Evolutionary conservation across 2,113 vertebrate species (phyloP), one percentile per base, ranked within the genome.

Genomic region (Sinocyclocheilus anophthalmus): DNA sequence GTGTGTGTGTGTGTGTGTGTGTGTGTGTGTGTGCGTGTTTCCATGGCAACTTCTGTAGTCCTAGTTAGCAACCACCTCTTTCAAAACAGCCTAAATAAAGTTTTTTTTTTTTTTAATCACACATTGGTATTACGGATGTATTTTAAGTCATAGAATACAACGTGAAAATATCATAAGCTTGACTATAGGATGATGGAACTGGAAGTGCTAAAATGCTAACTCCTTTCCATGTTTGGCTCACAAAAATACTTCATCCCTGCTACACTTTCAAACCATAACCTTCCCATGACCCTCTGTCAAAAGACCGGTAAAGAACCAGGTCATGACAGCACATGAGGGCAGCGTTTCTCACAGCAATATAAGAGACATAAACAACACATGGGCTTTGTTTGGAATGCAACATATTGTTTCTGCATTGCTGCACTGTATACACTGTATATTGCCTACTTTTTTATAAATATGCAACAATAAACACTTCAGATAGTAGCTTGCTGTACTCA

Each of bases 241-340:
- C 5, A 57, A 22, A 2, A 8, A 22, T 57, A 20, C 55, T 2
- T 57, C 55, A 57, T 59, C 8, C 57, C 24, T 45, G 10, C 9
- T 73, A 55, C 53, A 6, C 53, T 18, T n/a, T 53, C n/a, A 76
- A 24, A 26, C 24, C 16, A 20, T 42, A 61, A 80, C 37, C 33
- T 80, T 33, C 13, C n/a, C 55, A 79, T 61, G 33, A 63, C 22
- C n/a, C 3, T 55, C 8, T 5, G 26, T 78, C 18, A 33, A 20
- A 57, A 20, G 16, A 33, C 37, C 4, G 0, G 9, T 18, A 61
- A 37, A 16, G 22, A 42, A 63, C 55, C 77, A 13, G 16, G 8
- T 78, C 26, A 57, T 61, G 22, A 22, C n/a, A 33, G 63, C 80
- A 82, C 80, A 82, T 13, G 80, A 33, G 63, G 80, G 80, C 80